Percentiles rank a stretch among this genome's conserved stretches.
phyloP scores from a whole-genome alignment of 2,888 invertebrate species.

The Steinernema hermaphroditum region DNA sequence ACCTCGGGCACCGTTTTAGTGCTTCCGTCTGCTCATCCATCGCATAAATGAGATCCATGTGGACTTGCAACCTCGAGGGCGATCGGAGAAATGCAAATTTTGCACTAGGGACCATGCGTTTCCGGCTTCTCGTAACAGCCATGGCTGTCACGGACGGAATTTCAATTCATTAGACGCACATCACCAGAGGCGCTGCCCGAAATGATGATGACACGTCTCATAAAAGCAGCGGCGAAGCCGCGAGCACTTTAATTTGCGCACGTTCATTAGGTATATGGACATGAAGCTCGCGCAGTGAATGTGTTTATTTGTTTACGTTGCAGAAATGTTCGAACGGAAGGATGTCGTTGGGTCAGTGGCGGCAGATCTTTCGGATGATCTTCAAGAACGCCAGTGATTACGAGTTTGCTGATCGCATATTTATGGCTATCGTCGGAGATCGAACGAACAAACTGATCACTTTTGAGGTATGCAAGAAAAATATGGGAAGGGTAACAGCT shows the following conservation, averaged over 20 bases:
- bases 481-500: too few species aligned
- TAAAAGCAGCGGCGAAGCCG: too few species aligned
- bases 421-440: conserved; percentile 51
- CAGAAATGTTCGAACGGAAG: conserved; percentile 59
- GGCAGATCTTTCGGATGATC: conserved; percentile 53
- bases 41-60: background rate
- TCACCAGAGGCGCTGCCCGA: background rate
- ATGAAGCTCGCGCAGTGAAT: too few species aligned
- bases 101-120: too few species aligned
- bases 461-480: conserved; percentile 45
- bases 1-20: background rate
- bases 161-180: too few species aligned
- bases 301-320: background rate
- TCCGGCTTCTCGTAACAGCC: too few species aligned
- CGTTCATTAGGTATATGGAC: too few species aligned
- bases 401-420: conserved; percentile 56
- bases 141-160: too few species aligned
- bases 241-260: too few species aligned
- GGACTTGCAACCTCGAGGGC: background rate
- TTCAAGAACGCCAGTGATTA: conserved; percentile 59
- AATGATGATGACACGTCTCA: background rate
- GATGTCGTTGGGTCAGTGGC: conserved; percentile 56
- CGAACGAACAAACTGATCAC: conserved; percentile 53
- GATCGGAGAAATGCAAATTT: background rate
- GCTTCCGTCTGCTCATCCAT: background rate